Base-by-base conservation (phyloP, 30 jellyfish, hydroid and myxozoan species). In the Chrysaora quinquecirrha region DNA sequence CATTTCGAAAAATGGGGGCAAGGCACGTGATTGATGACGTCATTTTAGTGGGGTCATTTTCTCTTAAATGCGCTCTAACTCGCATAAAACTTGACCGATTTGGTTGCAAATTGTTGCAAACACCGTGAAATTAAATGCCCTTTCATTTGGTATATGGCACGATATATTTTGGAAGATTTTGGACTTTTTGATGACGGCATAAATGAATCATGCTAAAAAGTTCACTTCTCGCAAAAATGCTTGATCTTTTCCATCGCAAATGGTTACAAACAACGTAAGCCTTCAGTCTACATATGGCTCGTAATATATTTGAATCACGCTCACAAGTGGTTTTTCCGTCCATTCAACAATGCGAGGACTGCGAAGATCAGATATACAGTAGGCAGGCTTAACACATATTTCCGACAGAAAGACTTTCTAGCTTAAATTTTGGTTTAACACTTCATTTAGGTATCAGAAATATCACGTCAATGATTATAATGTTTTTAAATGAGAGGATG, bases 1-100 rank as follows among this genome's bases (percentile, higher is more conserved):
- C 71, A 56, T 56, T 56, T 56, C 30, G 30, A 56, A 56, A n/a
- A 56, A 10, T 56, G 30, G 71, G 25, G 71, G 71, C 10, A 56
- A 9, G 58, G 9, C 58, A 43, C 58, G 58, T 43, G 58, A 43
- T 16, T 6, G 58, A 56, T 56, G 71, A 23, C 71, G 71, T 56
- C 71, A 16, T 43, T 43, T 43, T 16, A 9, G 16, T 43, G 58
- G 58, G 58, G 19, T n/a, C 58, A 43, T 16, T 9, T 43, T 6
- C 12, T 9, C 58, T 43, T 6, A 43, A 6, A 6, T 6, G 9
- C 58, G 16, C 58, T 16, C 9, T 43, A 43, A 6, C 58, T 43
- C 58, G 16, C 58, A 43, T 6, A 43, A 6, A 9, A 43, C 9
- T 43, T 16, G 58, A 16, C 58, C 16, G 16, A 43, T 43, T 6